Base-by-base conservation (phyloP, 2,113 vertebrate species). In the Bubo bubo region DNA sequence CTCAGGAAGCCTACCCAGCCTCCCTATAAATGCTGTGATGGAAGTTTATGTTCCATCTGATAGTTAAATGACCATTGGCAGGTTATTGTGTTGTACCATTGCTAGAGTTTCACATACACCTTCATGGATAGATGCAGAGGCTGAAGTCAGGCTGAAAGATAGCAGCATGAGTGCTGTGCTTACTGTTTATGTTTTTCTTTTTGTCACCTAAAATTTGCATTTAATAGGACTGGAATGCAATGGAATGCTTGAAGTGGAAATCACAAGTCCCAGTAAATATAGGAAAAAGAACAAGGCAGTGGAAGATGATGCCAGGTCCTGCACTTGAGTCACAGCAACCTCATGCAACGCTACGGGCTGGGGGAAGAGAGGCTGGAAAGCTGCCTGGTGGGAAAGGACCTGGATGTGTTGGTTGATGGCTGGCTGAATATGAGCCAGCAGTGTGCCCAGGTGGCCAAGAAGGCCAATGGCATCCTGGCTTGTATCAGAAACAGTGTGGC, bases 31-130 rank as follows among this genome's bases (percentile, higher is more conserved):
- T 50, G 76, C 83, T 71, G 50, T 4, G 0, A 32, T 71, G 83
- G 79, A 95, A 84, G 23, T 94, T 97, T 95, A 81, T 96, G 73
- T 94, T 95, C 86, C 68, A 55, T 96, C 68, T 9, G 0, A 81
- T 47, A 94, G 56, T 80, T 86, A 88, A 94, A 95, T 80, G 95
- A 94, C 77, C 2, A 5, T 74, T 89, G 89, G 55, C 72, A 93
- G 72, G 32, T 94, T 93, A 74, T 50, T 50, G 45, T 49, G n/a
- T 74, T 82, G 21, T 50, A 81, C 49, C 55, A 47, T 81, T 3
- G 8, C 60, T 84, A 50, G 68, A 58, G 62, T 89, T 70, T 96
- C 90, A 56, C 41, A 26, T 19, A 26, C 9, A 91, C 23, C 52
- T 86, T 86, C 70, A 53, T 19, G 32, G 45, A 67, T 6, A 66